These are phyloP conservation scores for Sitobion miscanthi DNA, from an alignment of 1,140 invertebrate genomes.

Conservation along the genomic window DNA sequence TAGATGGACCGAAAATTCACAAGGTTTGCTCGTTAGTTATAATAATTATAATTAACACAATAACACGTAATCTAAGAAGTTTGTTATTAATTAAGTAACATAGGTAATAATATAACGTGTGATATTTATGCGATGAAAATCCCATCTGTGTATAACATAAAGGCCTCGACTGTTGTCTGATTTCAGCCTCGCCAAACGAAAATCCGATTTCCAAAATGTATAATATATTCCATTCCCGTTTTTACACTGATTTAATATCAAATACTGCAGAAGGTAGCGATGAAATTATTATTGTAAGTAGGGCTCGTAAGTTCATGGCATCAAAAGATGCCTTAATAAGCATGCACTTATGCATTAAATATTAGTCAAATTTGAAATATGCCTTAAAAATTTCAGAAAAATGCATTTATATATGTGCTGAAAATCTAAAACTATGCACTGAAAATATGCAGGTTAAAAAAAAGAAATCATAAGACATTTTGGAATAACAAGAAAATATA, in stretches of 20 bases:
- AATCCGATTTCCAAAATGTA: not conserved
- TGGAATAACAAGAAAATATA: too few species aligned
- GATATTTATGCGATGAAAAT: not conserved
- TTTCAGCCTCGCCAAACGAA: not conserved
- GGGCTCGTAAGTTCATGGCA: too few species aligned
- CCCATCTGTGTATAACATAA: not conserved
- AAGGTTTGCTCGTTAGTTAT: not conserved
- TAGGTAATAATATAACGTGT: not conserved
- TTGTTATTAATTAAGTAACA: conserved; percentile 2
- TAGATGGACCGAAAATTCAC: not conserved
- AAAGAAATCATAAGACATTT: too few species aligned
- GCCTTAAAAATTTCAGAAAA: too few species aligned
- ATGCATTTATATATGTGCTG: too few species aligned
- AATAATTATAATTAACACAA: not conserved
- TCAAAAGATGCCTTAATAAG: too few species aligned
- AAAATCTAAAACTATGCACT: too few species aligned
- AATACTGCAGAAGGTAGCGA: not conserved
- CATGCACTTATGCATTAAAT: too few species aligned
- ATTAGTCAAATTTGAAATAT: too few species aligned
- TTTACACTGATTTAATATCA: not conserved
- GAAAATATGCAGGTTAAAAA: too few species aligned
- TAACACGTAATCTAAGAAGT: not conserved
- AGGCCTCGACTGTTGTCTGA: not conserved
- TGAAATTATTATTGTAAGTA: not conserved
- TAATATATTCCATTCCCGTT: not conserved